Conservation (phyloP, 2,113 vertebrate genomes). For the Chionis minor region DNA sequence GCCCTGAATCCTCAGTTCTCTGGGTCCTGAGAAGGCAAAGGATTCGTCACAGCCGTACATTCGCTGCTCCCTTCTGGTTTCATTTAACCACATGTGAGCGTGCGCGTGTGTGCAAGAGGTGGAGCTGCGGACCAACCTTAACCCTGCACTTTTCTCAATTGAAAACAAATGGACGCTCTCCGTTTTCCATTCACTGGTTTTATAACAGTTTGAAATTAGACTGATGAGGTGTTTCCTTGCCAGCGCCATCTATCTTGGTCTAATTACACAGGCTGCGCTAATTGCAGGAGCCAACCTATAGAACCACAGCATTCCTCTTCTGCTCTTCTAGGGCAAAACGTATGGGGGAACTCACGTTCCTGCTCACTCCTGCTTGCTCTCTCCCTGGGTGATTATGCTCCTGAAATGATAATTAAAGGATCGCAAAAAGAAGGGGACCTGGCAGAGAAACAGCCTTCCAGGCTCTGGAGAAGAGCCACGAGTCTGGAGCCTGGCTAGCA, state of each 20-base stretch:
- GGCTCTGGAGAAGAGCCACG: not conserved
- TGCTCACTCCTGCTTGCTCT: not conserved
- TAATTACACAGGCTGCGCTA: slow-evolving; percentile 23
- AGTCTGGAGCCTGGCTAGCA: not conserved
- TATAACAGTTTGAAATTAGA: slow-evolving; percentile 24
- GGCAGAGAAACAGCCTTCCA: not conserved
- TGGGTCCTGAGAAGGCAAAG: not conserved
- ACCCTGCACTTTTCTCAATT: not conserved
- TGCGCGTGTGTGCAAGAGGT: not conserved
- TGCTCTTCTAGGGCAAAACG: not conserved
- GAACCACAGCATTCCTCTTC: not conserved
- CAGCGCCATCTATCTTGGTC: not conserved
- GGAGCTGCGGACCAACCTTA: not conserved
- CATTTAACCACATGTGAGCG: not conserved
- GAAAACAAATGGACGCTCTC: not conserved
- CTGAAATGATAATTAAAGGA: not conserved
- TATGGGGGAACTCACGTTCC: not conserved
- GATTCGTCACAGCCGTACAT: not conserved
- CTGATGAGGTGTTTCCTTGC: slow-evolving; percentile 5
- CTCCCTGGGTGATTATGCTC: not conserved
- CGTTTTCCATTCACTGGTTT: slow-evolving; percentile 27
- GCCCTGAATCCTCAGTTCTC: not conserved
- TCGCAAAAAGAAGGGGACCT: not conserved
- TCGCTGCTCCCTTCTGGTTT: not conserved
- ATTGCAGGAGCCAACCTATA: not conserved